These are phyloP conservation scores for Syngnathoides biaculeatus DNA, from an alignment of 2,113 vertebrate genomes.

Conservation along the genomic window DNA sequence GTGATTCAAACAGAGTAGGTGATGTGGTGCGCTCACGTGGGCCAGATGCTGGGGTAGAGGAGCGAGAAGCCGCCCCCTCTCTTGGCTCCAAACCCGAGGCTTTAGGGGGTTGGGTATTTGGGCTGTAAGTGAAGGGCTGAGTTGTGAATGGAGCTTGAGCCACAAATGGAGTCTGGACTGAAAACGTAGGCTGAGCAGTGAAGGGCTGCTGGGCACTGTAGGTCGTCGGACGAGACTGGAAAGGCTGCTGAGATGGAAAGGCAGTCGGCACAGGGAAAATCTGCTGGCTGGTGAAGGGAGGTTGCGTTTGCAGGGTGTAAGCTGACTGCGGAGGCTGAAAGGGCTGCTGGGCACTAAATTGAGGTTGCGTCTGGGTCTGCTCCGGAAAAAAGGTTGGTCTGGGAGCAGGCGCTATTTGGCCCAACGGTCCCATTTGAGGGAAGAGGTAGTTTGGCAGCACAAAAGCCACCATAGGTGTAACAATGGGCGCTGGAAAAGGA, in stretches of 20 bases:
- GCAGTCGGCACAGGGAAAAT: slow-evolving; percentile 62
- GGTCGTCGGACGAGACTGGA: slow-evolving; percentile 40
- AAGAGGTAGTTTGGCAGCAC: slow-evolving; percentile 83
- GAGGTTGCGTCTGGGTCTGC: slow-evolving; percentile 61
- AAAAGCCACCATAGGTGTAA: slow-evolving; percentile 82
- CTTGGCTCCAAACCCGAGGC: slow-evolving; percentile 36
- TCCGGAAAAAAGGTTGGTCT: slow-evolving; percentile 71
- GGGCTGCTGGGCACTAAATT: slow-evolving; percentile 55
- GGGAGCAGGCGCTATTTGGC: slow-evolving; percentile 57
- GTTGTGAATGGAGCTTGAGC: slow-evolving; percentile 43
- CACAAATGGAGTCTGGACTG: slow-evolving; percentile 57
- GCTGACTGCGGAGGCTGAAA: slow-evolving; percentile 52
- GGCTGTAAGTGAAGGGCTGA: slow-evolving; percentile 66
- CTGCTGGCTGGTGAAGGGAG: slow-evolving; percentile 55
- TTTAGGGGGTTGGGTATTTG: slow-evolving; percentile 63
- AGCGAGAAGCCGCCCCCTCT: slow-evolving; percentile 61
- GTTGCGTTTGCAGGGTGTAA: slow-evolving; percentile 49
- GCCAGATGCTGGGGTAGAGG: slow-evolving; percentile 71
- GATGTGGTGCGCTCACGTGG: slow-evolving; percentile 62
- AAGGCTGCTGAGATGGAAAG: slow-evolving; percentile 63
- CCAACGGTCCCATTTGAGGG: slow-evolving; percentile 56
- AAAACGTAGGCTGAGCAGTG: slow-evolving; percentile 65
- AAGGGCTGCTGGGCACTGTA: slow-evolving; percentile 56
- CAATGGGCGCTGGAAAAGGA: slow-evolving; percentile 72
- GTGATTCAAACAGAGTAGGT: slow-evolving; percentile 83